phyloP scores from a whole-genome alignment of 2,888 invertebrate species.

The Drosophila dives region DNA sequence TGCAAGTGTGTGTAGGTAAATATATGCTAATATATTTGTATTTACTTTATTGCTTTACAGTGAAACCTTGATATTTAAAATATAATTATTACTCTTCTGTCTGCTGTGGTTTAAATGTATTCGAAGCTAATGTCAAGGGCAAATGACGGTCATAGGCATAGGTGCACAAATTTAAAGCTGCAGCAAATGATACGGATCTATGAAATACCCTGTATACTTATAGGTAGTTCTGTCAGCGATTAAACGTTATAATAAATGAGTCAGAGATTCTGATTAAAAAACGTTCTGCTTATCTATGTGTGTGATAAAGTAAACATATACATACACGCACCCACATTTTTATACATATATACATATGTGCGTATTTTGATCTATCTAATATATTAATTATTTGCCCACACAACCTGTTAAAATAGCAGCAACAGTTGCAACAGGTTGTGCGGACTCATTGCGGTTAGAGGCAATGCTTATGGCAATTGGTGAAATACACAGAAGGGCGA shows the following conservation, averaged over 20 bases:
- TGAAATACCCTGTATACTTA: constrained; percentile 14
- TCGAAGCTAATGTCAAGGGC: constrained; percentile 33
- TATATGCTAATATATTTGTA: not conserved
- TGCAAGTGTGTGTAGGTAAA: not conserved
- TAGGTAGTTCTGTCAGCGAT: not conserved
- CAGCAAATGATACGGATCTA: not conserved
- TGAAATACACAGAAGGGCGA: constrained; percentile 68
- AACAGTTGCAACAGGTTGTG: constrained; percentile 46
- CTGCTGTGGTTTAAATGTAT: constrained; percentile 2
- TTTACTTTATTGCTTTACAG: constrained; percentile 24
- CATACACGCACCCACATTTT: not conserved
- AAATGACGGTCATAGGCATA: constrained; percentile 41
- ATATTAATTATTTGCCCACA: constrained; percentile 17
- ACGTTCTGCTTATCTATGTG: constrained; percentile 50
- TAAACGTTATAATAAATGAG: constrained; percentile 14
- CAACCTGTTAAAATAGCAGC: constrained; percentile 25
- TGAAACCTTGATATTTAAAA: constrained; percentile 37
- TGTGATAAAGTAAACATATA: not conserved
- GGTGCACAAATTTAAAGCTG: not conserved
- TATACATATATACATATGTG: not conserved
- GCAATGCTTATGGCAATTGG: constrained; percentile 58
- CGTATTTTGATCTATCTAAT: not conserved
- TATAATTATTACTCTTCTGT: constrained; percentile 25
- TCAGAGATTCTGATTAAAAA: constrained; percentile 55
- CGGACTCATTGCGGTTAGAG: constrained; percentile 40